phyloP scores from a whole-genome alignment of 2,797 vertebrate genomes.

The Ctenopoma kingsleyae region DNA sequence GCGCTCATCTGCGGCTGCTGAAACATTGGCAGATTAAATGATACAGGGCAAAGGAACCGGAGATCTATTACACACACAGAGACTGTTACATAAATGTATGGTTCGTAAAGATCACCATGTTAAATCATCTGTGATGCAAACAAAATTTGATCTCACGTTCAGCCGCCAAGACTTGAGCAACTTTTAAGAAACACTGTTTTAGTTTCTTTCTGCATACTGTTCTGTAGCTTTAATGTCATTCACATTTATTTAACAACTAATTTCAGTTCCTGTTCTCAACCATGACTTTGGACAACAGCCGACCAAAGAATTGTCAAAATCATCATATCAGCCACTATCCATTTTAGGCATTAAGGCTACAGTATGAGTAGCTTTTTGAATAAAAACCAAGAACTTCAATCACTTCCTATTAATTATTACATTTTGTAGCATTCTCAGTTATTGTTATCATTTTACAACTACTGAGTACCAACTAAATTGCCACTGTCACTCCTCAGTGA shows the following conservation, averaged over 20 bases:
- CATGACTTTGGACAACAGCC: too few species aligned
- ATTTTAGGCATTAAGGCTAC: too few species aligned
- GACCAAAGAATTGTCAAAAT: too few species aligned
- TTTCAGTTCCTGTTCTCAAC: too few species aligned
- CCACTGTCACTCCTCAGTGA: not conserved
- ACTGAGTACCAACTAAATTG: not conserved
- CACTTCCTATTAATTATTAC: too few species aligned
- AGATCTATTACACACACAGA: conserved; percentile 27
- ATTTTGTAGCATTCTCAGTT: too few species aligned
- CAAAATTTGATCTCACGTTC: not conserved
- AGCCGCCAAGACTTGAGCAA: not conserved
- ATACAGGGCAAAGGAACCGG: conserved; percentile 35
- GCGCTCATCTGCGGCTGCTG: conserved; percentile 48
- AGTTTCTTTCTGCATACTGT: not conserved
- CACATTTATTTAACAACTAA: too few species aligned
- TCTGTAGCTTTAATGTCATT: too few species aligned
- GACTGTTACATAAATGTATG: not conserved
- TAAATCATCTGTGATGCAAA: not conserved
- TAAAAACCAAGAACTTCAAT: too few species aligned
- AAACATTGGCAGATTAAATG: conserved; percentile 48
- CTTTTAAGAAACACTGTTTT: not conserved
- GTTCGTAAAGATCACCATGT: not conserved
- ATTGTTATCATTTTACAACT: not conserved
- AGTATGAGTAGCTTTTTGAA: too few species aligned
- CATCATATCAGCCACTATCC: too few species aligned